Evolutionary conservation across 2,113 vertebrate species (phyloP), one percentile per base, ranked within the genome.

Genomic region (Zosterops japonicus): DNA sequence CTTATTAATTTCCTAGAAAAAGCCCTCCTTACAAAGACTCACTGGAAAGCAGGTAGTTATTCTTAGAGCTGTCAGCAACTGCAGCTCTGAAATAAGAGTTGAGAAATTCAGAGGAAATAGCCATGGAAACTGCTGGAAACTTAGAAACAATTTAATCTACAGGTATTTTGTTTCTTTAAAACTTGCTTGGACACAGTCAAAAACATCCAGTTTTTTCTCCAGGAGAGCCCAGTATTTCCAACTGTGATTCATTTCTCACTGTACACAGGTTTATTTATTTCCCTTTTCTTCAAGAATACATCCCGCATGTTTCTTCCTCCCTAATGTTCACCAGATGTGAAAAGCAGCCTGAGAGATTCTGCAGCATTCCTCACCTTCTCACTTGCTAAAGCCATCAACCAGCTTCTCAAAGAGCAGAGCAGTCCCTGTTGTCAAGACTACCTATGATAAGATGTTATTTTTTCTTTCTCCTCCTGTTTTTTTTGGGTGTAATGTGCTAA

Each of bases 31-130:
- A 79, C 23, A 74, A 87, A 88, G 68, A 68, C 22, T 31, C 47
- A 25, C n/a, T 89, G 60, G 79, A 94, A 96, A 97, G 70, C 83
- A 91, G 84, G 91, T 91, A 95, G 72, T 83, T 88, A 91, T 94
- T 95, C 91, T 94, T 86, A 69, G 13, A 83, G 29, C 71, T 31
- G 46, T 95, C 92, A 95, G 83, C 53, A 49, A 78, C 83, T 93
- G 87, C 57, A 90, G 39, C 46, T 97, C 82, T 11, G 14, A 96
- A 96, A 83, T 4, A 28, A 57, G 19, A 65, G 21, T 9, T 69
- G 64, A 95, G 75, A 87, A 84, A 96, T 86, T 84, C 63, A 74
- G 89, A 47, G 36, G 50, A 90, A 95, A 93, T 49, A 90, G 20
- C 78, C 90, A 83, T 75, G 70, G 90, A 95, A 93, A 90, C 74